phyloP scores from a whole-genome alignment of 2,113 vertebrate species.

The Motacilla alba region DNA sequence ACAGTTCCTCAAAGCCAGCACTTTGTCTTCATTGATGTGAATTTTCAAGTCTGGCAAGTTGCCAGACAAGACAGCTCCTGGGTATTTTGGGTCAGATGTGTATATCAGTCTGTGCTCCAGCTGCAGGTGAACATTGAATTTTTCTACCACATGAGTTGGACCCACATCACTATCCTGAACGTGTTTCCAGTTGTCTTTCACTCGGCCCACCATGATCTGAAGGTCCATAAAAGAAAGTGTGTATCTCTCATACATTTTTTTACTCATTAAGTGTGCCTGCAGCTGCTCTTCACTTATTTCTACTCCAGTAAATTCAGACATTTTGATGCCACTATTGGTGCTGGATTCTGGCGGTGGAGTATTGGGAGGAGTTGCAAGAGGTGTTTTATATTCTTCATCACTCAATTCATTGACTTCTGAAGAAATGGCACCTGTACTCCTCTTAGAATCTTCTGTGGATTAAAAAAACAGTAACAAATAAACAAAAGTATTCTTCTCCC shows the following conservation, averaged over 20 bases:
- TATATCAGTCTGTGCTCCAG: slow-evolving; percentile 92
- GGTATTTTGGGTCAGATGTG: slow-evolving; percentile 93
- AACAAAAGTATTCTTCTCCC: background rate
- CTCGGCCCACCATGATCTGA: slow-evolving; percentile 96
- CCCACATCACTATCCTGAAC: slow-evolving; percentile 92
- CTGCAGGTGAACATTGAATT: slow-evolving; percentile 93
- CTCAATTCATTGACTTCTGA: slow-evolving; percentile 85
- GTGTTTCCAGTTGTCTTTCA: slow-evolving; percentile 97
- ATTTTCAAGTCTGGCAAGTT: slow-evolving; percentile 93
- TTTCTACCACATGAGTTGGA: slow-evolving; percentile 95
- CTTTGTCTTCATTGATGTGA: slow-evolving; percentile 96
- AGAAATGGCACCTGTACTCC: slow-evolving; percentile 61
- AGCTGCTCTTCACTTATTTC: slow-evolving; percentile 75
- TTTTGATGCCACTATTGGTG: background rate
- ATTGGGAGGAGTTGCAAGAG: slow-evolving; percentile 89
- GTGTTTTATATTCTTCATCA: slow-evolving; percentile 96
- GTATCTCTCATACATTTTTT: slow-evolving; percentile 93
- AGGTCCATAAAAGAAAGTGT: slow-evolving; percentile 92
- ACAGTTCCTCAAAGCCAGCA: slow-evolving; percentile 88
- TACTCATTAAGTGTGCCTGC: slow-evolving; percentile 77
- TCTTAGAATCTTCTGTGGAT: slow-evolving; percentile 73
- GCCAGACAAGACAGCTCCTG: slow-evolving; percentile 91
- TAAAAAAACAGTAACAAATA: background rate
- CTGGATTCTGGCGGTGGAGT: slow-evolving; percentile 83
- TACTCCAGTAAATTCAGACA: slow-evolving; percentile 51